These are phyloP conservation scores for Mastacembelus armatus DNA, from an alignment of 2,797 vertebrate genomes.

Conservation along the genomic window DNA sequence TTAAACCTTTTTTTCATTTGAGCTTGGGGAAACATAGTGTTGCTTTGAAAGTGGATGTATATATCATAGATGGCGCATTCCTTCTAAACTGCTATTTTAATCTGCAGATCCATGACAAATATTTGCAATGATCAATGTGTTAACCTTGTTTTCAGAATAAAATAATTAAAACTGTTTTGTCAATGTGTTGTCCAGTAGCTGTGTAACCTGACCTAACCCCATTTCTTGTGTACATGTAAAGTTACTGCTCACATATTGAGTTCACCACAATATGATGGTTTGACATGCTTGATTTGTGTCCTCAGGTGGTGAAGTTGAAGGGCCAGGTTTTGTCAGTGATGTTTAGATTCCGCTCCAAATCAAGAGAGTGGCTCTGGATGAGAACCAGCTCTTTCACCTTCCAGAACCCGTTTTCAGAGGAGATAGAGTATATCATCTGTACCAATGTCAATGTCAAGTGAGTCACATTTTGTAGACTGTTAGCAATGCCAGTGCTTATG, in stretches of 20 bases:
- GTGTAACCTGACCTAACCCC: constrained; percentile 4
- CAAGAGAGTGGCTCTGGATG: constrained; percentile 95
- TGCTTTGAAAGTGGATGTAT: too few relatives aligned
- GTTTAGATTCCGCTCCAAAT: constrained; percentile 96
- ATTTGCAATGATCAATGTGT: neutral
- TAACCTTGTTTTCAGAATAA: too few relatives aligned
- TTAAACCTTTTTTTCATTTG: too few relatives aligned
- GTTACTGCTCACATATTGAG: neutral
- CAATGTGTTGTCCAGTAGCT: neutral
- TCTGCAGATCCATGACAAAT: neutral
- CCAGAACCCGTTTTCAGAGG: constrained; percentile 99
- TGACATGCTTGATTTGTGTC: constrained; percentile 31
- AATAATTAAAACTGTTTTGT: neutral
- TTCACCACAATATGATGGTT: constrained; percentile 13
- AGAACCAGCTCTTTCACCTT: constrained; percentile 98
- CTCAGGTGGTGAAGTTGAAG: constrained; percentile 95
- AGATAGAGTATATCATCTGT: constrained; percentile 99
- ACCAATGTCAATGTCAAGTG: constrained; percentile 99
- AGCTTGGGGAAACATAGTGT: too few relatives aligned
- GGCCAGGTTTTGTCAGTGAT: constrained; percentile 98
- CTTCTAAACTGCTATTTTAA: neutral
- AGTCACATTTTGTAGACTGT: constrained; percentile 64
- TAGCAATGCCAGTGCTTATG: neutral
- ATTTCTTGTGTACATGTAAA: neutral
- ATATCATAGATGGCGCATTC: too few relatives aligned